These are phyloP conservation scores for Telenomus remus DNA, from an alignment of 1,140 invertebrate species.

Conservation along the genomic window DNA sequence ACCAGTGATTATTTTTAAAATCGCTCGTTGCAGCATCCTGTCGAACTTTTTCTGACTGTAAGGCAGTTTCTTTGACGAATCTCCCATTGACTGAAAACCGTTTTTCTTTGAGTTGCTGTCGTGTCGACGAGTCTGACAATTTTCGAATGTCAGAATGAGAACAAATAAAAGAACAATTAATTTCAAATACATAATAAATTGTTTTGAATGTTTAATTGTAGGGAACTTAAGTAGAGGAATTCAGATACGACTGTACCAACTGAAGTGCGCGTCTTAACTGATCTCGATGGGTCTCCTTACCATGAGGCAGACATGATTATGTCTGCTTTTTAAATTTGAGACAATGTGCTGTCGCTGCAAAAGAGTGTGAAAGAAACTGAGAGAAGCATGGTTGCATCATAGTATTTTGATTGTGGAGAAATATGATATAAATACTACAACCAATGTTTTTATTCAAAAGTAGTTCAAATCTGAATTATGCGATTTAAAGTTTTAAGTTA, in stretches of 20 bases:
- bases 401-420: no score
- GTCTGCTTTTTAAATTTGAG: conserved; percentile 75
- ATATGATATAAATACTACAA: no score
- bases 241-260: conserved; percentile 67
- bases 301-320: conserved; percentile 75
- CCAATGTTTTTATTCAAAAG: no score
- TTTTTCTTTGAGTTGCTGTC: not conserved
- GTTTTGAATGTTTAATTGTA: no score
- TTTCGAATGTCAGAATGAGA: not conserved
- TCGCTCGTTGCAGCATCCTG: conserved; percentile 71
- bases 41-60: conserved; percentile 65
- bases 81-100: not conserved
- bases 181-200: no score
- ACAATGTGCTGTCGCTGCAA: conserved; percentile 62
- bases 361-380: conserved; percentile 56
- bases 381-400: conserved; percentile 21
- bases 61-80: conserved; percentile 4
- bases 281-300: conserved; percentile 70
- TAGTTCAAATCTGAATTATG: no score
- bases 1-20: conserved; percentile 70
- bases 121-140: conserved; percentile 14
- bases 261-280: conserved; percentile 74
- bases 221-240: no score
- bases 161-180: no score
- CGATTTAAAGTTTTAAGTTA: no score